Conservation (phyloP, 2,888 invertebrate species). For the Netelia inedita region DNA sequence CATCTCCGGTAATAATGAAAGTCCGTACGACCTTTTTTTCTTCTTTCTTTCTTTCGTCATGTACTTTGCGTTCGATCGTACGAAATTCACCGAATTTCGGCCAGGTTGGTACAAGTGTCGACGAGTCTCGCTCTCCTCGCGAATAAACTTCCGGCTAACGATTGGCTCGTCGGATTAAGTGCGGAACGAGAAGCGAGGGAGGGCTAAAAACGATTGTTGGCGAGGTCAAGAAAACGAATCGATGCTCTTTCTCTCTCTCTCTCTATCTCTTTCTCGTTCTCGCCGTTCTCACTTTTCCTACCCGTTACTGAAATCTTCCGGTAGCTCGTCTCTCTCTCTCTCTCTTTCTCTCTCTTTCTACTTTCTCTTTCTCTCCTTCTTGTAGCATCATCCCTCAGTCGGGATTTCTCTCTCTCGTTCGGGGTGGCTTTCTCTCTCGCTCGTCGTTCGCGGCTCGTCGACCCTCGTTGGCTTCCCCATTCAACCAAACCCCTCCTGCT, state of each 20-base stretch:
- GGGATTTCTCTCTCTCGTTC: slow-evolving; percentile 26
- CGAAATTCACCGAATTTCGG: neutral
- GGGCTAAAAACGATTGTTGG: slow-evolving; percentile 69
- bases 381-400: slow-evolving; percentile 63
- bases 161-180: slow-evolving; percentile 65
- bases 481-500: slow-evolving; percentile 77
- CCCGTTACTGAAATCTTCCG: slow-evolving; percentile 69
- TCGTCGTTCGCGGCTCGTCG: slow-evolving; percentile 71
- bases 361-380: slow-evolving; percentile 65
- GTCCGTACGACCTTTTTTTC: no score
- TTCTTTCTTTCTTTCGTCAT: no score
- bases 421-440: slow-evolving; percentile 61
- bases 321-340: slow-evolving; percentile 47
- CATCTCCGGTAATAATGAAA: no score
- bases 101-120: neutral
- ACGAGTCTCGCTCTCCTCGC: neutral
- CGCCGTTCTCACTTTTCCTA: slow-evolving; percentile 62
- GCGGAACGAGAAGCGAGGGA: slow-evolving; percentile 26
- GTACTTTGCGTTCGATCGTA: no score
- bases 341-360: slow-evolving; percentile 52
- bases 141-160: slow-evolving; percentile 54
- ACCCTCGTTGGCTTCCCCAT: slow-evolving; percentile 82
- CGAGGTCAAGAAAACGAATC: slow-evolving; percentile 84
- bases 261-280: slow-evolving; percentile 74
- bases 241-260: slow-evolving; percentile 77